Conservation (phyloP, 1,140 invertebrate species). For the Anastatus disparis region DNA sequence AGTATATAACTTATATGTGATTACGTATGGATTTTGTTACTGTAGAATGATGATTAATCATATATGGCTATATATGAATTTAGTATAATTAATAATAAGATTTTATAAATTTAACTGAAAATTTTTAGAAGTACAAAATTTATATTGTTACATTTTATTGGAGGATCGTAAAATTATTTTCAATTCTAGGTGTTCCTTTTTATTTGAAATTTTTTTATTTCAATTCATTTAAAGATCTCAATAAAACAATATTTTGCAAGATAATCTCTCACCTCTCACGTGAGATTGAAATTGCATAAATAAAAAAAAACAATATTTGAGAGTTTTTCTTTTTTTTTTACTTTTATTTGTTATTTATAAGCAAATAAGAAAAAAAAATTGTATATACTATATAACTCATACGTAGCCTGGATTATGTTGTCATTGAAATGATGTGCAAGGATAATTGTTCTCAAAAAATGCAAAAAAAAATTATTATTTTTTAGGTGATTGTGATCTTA, state of each 20-base stretch:
- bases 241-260: too few species aligned
- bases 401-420: slow-evolving; percentile 31
- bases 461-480: slow-evolving; percentile 56
- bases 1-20: not conserved
- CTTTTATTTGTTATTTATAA: slow-evolving; percentile 48
- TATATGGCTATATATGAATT: not conserved
- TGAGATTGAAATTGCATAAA: too few species aligned
- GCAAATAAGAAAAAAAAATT: slow-evolving; percentile 46
- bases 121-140: not conserved
- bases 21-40: slow-evolving; percentile 13
- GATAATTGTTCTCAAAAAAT: slow-evolving; percentile 48
- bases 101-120: not conserved
- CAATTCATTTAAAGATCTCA: not conserved
- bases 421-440: slow-evolving; percentile 47
- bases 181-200: too few species aligned
- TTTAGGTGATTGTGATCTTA: slow-evolving; percentile 58
- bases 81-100: not conserved
- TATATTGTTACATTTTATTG: not conserved
- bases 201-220: not conserved
- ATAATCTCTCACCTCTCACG: too few species aligned
- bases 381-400: slow-evolving; percentile 49
- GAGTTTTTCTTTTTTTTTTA: not conserved
- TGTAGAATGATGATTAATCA: not conserved
- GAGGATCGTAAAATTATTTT: not conserved
- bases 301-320: too few species aligned